Evolutionary conservation across 2,888 invertebrate species (phyloP), one percentile per base, ranked within the genome.

Genomic region (Pinctada fucata): DNA sequence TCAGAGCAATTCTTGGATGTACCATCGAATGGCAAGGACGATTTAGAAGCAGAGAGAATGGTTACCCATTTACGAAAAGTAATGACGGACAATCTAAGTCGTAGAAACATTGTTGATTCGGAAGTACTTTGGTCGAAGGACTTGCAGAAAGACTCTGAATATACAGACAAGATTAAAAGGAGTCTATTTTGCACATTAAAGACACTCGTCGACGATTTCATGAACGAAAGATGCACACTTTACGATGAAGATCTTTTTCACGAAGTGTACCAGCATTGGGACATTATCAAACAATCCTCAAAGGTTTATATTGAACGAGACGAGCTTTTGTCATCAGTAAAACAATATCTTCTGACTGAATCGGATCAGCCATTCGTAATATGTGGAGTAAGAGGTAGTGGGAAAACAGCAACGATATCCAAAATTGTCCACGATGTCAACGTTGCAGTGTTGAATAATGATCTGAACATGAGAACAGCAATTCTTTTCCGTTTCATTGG

Each of bases 331-430:
- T 80, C 85, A 68, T 67, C 78, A 0, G 82, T 90, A 2, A 83
- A 85, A 73, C 80, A 86, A n/a, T 89, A 90, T 81, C 67, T 90
- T 4, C 75, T 86, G 0, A 75, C 83, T 1, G 86, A 88, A 51
- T 86, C 89, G 2, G 85, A 86, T 64, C 87, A 89, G 72, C 88
- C 90, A 4, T 72, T 90, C 4, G 88, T 90, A 2, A 77, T 91
- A 0, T 76, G 82, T 72, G 90, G 90, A 1, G 84, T 81, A 69
- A 79, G 86, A 2, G 91, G 91, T 0, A 84, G 85, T 69, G 91
- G 91, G 6, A 91, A 90, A 75, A 87, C 90, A 4, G 85, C 90
- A 2, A 73, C 90, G 5, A 86, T 90, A 76, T 86, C 90, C 8
- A 89, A 88, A 71, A 85, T 85, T 13, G 87, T 86, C 2, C 78